Percentiles rank a stretch among this genome's conserved stretches.
phyloP scores from a whole-genome alignment of 1,140 invertebrate genomes.

The Saccostrea cuccullata region DNA sequence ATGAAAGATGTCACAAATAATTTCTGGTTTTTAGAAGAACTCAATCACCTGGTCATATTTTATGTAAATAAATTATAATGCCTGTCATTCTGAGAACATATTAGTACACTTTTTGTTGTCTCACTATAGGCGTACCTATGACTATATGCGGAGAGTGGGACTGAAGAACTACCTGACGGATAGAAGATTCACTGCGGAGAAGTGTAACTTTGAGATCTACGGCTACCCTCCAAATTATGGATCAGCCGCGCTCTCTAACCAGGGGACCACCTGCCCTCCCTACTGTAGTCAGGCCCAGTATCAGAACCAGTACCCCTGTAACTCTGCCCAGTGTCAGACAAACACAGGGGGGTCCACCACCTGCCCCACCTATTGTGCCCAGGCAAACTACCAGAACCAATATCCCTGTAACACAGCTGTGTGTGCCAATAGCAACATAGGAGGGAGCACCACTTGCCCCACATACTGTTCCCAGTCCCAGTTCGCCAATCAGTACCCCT shows the following conservation, averaged over 20 bases:
- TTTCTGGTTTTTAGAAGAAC: too few relatives aligned
- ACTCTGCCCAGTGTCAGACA: neutral
- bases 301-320: constrained; percentile 15
- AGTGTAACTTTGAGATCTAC: constrained; percentile 46
- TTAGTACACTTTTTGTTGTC: too few relatives aligned
- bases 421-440: neutral
- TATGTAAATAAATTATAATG: too few relatives aligned
- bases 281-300: constrained; percentile 23
- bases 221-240: constrained; percentile 53
- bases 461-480: neutral
- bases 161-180: constrained; percentile 53
- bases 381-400: constrained; percentile 13
- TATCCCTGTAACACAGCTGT: neutral
- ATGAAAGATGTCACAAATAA: too few relatives aligned
- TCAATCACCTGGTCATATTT: too few relatives aligned
- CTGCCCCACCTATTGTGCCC: neutral
- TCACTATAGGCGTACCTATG: constrained; percentile 46
- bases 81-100: too few relatives aligned
- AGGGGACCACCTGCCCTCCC: neutral
- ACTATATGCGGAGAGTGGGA: constrained; percentile 49
- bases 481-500: neutral
- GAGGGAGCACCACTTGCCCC: neutral
- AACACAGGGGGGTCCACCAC: neutral
- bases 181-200: constrained; percentile 31
- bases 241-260: neutral